Evolutionary conservation across 2,888 invertebrate species (phyloP).

Genomic region (Chironomus riparius): DNA sequence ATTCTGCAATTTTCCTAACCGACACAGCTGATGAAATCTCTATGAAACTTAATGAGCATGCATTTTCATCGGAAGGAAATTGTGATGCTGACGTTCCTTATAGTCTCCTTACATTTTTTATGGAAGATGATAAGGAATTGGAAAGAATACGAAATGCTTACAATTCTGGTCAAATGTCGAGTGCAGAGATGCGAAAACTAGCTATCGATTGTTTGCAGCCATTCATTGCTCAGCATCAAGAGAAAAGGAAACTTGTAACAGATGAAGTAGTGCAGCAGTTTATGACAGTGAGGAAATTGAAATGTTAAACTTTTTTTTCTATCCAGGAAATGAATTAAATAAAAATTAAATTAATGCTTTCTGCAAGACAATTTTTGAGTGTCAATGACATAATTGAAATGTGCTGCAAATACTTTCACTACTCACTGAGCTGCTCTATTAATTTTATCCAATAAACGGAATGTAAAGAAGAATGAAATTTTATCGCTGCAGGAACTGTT

Average conservation of each 20-base stretch:
- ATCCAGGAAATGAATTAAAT: background rate
- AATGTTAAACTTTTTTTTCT: background rate
- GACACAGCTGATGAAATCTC: slow-evolving; percentile 94
- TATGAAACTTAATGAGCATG: slow-evolving; percentile 93
- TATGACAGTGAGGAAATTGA: slow-evolving; percentile 49
- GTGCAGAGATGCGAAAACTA: slow-evolving; percentile 89
- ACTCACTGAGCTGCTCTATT: no score
- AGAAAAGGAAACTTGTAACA: slow-evolving; percentile 65
- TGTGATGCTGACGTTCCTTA: slow-evolving; percentile 92
- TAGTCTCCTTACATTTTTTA: slow-evolving; percentile 89
- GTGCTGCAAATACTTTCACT: no score
- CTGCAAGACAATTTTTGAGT: background rate
- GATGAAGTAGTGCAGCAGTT: slow-evolving; percentile 75
- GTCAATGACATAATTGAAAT: no score
- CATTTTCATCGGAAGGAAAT: slow-evolving; percentile 98
- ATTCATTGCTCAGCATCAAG: slow-evolving; percentile 74
- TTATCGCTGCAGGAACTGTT: no score
- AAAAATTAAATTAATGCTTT: background rate
- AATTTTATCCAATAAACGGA: no score
- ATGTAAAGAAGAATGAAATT: no score
- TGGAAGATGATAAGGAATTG: slow-evolving; percentile 83
- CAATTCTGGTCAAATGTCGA: slow-evolving; percentile 68
- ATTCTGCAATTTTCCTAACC: slow-evolving; percentile 88
- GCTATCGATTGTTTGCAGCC: slow-evolving; percentile 74
- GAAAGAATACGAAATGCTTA: slow-evolving; percentile 52